Percentiles rank a stretch among this genome's conserved stretches.
Conservation (phyloP, 2,797 vertebrate genomes). For the Pseudochaenichthys georgianus region DNA sequence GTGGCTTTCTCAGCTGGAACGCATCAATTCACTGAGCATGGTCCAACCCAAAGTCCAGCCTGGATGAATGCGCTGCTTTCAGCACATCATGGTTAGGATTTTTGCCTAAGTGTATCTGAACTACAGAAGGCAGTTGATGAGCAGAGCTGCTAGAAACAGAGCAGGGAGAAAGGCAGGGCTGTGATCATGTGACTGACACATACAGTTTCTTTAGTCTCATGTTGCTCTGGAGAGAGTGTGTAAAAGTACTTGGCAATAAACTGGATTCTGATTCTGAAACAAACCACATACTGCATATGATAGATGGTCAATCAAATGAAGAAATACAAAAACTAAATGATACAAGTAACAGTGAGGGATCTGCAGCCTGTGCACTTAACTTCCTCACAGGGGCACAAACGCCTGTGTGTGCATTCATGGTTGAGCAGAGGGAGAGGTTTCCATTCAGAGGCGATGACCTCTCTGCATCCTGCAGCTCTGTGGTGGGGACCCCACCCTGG, state of each 20-base stretch:
- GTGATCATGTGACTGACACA: slow-evolving; percentile 34
- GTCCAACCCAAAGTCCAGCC: slow-evolving; percentile 32
- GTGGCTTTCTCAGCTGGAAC: slow-evolving; percentile 50
- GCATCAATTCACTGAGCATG: slow-evolving; percentile 38
- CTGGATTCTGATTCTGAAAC: too few relatives aligned
- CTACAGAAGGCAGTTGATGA: slow-evolving; percentile 22
- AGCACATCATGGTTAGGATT: slow-evolving; percentile 31
- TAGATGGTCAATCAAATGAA: neutral
- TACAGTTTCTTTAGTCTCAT: slow-evolving; percentile 9
- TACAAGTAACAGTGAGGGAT: slow-evolving; percentile 9
- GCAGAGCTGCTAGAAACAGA: slow-evolving; percentile 22
- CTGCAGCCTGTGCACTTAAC: neutral
- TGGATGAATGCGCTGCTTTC: slow-evolving; percentile 47
- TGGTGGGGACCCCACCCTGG: slow-evolving; percentile 67
- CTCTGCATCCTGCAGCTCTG: slow-evolving; percentile 47
- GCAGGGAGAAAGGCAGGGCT: slow-evolving; percentile 7
- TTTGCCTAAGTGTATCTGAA: slow-evolving; percentile 16
- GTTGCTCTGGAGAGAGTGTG: neutral
- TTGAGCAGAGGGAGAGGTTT: slow-evolving; percentile 48
- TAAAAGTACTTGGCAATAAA: too few relatives aligned
- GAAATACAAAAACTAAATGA: neutral
- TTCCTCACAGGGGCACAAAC: slow-evolving; percentile 36
- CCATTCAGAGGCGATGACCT: slow-evolving; percentile 56
- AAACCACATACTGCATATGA: neutral
- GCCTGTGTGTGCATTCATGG: slow-evolving; percentile 22